phyloP scores from a whole-genome alignment of 1,140 invertebrate genomes.

The Oedothorax gibbosus region DNA sequence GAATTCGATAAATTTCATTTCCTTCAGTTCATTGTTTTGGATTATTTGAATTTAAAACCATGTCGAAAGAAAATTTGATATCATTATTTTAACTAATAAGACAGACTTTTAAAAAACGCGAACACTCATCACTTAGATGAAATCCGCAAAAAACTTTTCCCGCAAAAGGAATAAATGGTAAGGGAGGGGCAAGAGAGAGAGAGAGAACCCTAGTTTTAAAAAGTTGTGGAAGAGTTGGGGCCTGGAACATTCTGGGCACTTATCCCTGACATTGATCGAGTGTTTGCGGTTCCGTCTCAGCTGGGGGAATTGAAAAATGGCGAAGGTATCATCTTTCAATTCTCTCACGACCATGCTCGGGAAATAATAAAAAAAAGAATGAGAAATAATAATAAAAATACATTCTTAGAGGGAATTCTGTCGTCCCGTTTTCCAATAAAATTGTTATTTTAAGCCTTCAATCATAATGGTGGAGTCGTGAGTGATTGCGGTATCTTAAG shows the following conservation, averaged over 20 bases:
- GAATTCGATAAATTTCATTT: no score
- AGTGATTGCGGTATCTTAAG: constrained; percentile 41
- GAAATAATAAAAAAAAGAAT: constrained; percentile 7
- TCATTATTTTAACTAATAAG: no score
- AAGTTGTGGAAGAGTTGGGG: constrained; percentile 40
- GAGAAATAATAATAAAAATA: constrained; percentile 9
- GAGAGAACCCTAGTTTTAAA: constrained; percentile 48
- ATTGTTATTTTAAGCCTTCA: constrained; percentile 59
- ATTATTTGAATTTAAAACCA: no score
- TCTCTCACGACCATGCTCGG: constrained; percentile 28
- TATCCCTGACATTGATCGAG: constrained; percentile 55
- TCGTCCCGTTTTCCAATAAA: constrained; percentile 50
- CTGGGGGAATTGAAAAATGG: constrained; percentile 55
- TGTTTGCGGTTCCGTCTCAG: constrained; percentile 54
- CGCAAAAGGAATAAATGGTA: not conserved
- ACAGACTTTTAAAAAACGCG: no score
- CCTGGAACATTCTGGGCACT: constrained; percentile 46
- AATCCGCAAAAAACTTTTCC: constrained; percentile 40
- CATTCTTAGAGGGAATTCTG: constrained; percentile 10
- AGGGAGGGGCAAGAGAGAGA: constrained; percentile 32
- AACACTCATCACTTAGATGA: constrained; percentile 25
- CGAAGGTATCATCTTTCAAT: constrained; percentile 58
- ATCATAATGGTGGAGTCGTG: constrained; percentile 44
- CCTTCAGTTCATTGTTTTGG: no score
- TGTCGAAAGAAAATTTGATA: no score